Percentiles rank a stretch among this genome's conserved stretches.
phyloP scores from a whole-genome alignment of 2,113 vertebrate species.

The Holacanthus passer region DNA sequence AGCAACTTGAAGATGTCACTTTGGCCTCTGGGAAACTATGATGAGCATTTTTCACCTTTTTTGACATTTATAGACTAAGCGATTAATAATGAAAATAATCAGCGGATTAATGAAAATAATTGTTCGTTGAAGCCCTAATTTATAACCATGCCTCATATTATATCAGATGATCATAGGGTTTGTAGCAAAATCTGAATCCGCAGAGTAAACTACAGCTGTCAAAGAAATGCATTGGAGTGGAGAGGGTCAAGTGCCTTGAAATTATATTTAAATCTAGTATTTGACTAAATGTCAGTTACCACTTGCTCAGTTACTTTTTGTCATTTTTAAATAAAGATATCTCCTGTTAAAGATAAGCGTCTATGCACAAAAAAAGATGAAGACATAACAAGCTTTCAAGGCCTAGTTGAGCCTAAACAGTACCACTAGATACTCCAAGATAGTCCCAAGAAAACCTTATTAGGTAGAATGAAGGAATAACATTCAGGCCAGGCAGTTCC shows the following conservation, averaged over 20 bases:
- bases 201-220: neutral
- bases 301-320: neutral
- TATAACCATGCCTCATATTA: neutral
- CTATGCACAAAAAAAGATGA: neutral
- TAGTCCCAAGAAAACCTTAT: conserved; percentile 31
- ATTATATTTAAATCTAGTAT: neutral
- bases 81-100: too few relatives aligned
- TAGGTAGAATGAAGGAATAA: conserved; percentile 16
- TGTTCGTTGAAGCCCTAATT: neutral
- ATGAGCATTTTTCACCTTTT: too few relatives aligned
- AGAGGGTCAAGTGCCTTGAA: neutral
- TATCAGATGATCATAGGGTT: neutral
- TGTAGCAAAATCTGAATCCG: neutral
- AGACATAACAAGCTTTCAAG: conserved; percentile 25
- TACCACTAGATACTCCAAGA: conserved; percentile 20
- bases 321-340: neutral
- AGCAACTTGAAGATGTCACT: too few relatives aligned
- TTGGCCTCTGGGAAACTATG: too few relatives aligned
- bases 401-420: too few relatives aligned
- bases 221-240: neutral
- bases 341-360: neutral
- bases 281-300: neutral
- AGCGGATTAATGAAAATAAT: too few relatives aligned
- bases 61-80: too few relatives aligned
- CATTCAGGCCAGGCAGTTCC: neutral